These are phyloP conservation scores for Galbula dea DNA, from an alignment of 2,113 vertebrate genomes.

Conservation along the genomic window DNA sequence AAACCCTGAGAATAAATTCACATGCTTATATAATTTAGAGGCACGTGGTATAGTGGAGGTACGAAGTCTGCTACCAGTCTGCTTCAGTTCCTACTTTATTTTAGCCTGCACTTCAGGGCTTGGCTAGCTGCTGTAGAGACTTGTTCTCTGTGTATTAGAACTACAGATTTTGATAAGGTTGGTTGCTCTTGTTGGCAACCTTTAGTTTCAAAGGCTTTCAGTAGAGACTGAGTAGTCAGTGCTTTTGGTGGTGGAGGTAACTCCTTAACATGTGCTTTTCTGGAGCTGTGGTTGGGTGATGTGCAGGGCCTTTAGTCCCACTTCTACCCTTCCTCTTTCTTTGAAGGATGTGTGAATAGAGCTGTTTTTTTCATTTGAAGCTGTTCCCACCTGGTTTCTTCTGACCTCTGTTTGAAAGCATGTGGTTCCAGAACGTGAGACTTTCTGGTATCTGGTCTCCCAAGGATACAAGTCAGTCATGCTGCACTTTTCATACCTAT, in stretches of 20 bases:
- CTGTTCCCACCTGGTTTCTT: slow-evolving; percentile 1
- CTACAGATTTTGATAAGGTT: background rate
- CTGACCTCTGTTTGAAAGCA: background rate
- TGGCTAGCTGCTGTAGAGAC: background rate
- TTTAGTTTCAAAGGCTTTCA: background rate
- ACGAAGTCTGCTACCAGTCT: background rate
- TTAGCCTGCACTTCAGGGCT: background rate
- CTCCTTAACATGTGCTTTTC: background rate
- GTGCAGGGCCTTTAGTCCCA: background rate
- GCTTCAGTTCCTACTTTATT: background rate
- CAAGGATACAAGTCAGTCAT: background rate
- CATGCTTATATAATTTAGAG: background rate
- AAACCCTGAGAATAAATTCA: background rate
- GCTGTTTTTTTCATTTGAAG: background rate
- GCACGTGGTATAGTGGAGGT: background rate
- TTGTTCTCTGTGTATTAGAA: background rate
- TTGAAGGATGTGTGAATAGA: background rate
- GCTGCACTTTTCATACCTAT: background rate
- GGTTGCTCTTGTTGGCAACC: background rate
- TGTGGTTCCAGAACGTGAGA: background rate
- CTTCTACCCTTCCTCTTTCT: background rate
- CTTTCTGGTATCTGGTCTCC: background rate
- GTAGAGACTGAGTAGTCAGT: background rate
- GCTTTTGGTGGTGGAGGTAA: background rate
- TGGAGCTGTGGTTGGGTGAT: background rate